Conservation (phyloP, 2,888 invertebrate genomes). For the Reticulitermes lucifugus region DNA sequence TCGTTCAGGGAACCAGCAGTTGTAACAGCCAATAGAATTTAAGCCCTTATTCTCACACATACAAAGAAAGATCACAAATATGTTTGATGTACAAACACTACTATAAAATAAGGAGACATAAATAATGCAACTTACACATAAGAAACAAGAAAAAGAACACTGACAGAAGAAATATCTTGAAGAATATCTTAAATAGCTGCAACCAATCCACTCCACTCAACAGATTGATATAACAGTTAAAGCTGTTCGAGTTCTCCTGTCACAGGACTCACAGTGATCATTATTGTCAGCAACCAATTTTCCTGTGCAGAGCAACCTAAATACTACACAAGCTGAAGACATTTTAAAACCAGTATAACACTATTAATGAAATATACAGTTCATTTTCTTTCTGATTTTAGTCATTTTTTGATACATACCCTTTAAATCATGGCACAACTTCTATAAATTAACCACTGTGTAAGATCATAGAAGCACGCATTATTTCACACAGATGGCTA, state of each 20-base stretch:
- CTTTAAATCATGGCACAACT: neutral
- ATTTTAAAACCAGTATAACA: neutral
- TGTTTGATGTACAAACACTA: neutral
- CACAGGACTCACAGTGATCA: neutral
- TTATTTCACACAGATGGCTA: conserved; percentile 24
- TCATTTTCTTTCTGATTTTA: neutral
- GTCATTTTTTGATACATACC: neutral
- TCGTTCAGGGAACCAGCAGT: neutral
- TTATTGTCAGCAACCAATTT: conserved; percentile 41
- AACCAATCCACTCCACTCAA: neutral
- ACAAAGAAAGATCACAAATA: neutral
- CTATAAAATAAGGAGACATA: neutral
- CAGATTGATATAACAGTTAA: conserved; percentile 25
- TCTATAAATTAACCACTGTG: conserved; percentile 17
- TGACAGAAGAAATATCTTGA: neutral
- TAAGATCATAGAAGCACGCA: conserved; percentile 32
- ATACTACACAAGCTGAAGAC: neutral
- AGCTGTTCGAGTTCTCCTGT: conserved; percentile 7
- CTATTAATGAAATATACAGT: neutral
- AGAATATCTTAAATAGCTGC: neutral
- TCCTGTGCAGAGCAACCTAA: conserved; percentile 3
- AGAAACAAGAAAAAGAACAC: neutral
- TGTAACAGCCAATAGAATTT: neutral
- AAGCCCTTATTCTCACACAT: neutral
- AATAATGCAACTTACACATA: neutral